Base-by-base conservation (phyloP, 2,888 invertebrate species). In the Aphidius colemani region DNA sequence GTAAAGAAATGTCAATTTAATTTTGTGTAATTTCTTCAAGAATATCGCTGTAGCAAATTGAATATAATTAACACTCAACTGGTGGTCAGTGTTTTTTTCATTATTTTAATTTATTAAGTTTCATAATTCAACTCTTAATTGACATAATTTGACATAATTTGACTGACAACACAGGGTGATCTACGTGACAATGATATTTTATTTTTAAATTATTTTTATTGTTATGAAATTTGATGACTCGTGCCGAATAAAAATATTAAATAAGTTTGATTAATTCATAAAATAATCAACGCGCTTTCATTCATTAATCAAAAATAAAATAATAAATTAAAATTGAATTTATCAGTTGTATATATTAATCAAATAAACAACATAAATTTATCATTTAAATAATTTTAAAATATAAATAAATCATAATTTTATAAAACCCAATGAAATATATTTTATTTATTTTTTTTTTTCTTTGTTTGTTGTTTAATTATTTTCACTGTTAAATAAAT, bases 101-200 rank as follows among this genome's bases (percentile, higher is more conserved):
- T 40, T 49, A 59, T 39, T 59, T 43, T 55, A 40, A 59, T 7
- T 39, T 50, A 30, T 45, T 44, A 0, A n/a, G 39, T 7, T 30
- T 30, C 3, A 53, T 53, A 53, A 13, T 43, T 51, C 41, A 41
- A 40, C n/a, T 9, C 43, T 67, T 67, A 61, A 65, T 67, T 43
- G 56, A 59, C 50, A 43, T 51, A 63, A 65, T 62, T 67, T 43
- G 56, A 59, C 50, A 43, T 51, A 63, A 65, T 62, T 62, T 18
- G 7, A 10, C 18, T 56, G 59, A 45, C 44, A 59, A 49, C 56
- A 63, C 44, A 55, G 61, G 57, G 63, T 63, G 63, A 64, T 61
- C 18, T 46, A 39, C 45, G 50, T 57, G 63, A 60, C 53, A 56
- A 61, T 45, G 50, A 45, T 60, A 63, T 60, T 63, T 49, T 61